Percentiles rank a stretch among this genome's conserved stretches.
Conservation (phyloP, 2,113 vertebrate genomes). For the Telmatochromis sp. region DNA sequence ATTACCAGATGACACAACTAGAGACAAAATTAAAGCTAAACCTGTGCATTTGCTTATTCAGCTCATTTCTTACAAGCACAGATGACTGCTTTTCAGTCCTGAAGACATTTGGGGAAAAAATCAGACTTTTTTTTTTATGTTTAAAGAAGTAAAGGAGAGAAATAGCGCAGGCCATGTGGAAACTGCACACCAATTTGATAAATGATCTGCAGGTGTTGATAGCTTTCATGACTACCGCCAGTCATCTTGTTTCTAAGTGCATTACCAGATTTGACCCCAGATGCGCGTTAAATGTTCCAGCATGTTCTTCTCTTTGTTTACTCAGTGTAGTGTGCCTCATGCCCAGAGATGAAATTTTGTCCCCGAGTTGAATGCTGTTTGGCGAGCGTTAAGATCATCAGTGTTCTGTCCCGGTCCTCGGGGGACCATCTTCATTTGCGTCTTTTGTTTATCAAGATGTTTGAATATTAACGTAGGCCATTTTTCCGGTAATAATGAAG, state of each 20-base stretch:
- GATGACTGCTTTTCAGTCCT: background rate
- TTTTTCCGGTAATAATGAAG: slow-evolving; percentile 55
- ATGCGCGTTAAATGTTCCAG: slow-evolving; percentile 50
- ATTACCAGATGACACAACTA: background rate
- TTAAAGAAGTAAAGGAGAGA: slow-evolving; percentile 8
- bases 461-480: slow-evolving; percentile 56
- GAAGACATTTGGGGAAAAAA: background rate
- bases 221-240: slow-evolving; percentile 22
- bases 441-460: slow-evolving; percentile 67
- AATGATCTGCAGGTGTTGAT: slow-evolving; percentile 57
- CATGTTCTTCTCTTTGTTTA: slow-evolving; percentile 46
- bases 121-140: background rate
- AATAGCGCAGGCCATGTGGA: background rate
- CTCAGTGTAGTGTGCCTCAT: background rate
- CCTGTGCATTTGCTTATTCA: background rate
- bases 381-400: slow-evolving; percentile 40
- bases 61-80: background rate
- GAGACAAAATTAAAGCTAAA: background rate
- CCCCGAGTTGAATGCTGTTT: slow-evolving; percentile 17
- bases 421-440: slow-evolving; percentile 34
- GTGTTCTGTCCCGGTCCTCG: slow-evolving; percentile 27
- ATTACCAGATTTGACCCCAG: slow-evolving; percentile 55
- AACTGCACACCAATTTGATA: slow-evolving; percentile 44
- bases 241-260: slow-evolving; percentile 47
- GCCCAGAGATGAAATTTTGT: slow-evolving; percentile 12